Percentiles rank a stretch among this genome's conserved stretches.
Conservation (phyloP, 2,113 vertebrate species). For the Electrona antarctica region DNA sequence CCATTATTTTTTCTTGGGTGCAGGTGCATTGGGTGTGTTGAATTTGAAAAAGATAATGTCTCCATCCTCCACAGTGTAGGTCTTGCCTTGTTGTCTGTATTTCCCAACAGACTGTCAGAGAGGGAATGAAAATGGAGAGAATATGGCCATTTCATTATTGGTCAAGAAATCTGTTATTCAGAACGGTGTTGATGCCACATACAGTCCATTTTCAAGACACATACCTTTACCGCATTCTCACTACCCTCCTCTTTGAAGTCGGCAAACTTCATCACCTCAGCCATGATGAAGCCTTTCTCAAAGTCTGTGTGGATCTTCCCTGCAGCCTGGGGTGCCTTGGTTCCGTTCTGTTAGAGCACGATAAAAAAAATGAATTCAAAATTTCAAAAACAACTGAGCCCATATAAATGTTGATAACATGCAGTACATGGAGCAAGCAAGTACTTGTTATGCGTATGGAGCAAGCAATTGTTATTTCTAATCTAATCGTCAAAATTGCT, state of each 20-base stretch:
- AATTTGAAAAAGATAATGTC: slow-evolving; percentile 99
- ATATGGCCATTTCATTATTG: background rate
- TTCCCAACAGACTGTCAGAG: slow-evolving; percentile 91
- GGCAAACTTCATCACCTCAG: slow-evolving; percentile 97
- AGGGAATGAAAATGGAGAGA: background rate
- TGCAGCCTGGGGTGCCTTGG: slow-evolving; percentile 95
- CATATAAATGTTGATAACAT: no score
- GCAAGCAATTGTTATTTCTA: no score
- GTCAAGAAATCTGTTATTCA: background rate
- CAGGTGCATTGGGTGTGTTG: slow-evolving; percentile 97
- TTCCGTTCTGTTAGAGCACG: slow-evolving; percentile 88
- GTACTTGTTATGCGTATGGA: no score
- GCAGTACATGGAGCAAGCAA: no score
- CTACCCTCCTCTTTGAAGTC: slow-evolving; percentile 98
- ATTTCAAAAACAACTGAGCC: no score
- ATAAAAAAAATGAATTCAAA: no score
- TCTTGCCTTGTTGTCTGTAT: slow-evolving; percentile 97
- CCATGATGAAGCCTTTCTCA: slow-evolving; percentile 99
- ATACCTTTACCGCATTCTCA: slow-evolving; percentile 92
- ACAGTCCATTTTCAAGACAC: slow-evolving; percentile 6
- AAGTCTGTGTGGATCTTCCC: slow-evolving; percentile 99
- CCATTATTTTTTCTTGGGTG: slow-evolving; percentile 96
- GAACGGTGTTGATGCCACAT: background rate
- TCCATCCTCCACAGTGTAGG: slow-evolving; percentile 96
- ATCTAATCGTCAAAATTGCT: background rate